Conservation (phyloP, 1,140 invertebrate genomes). For the Forficula auricularia region DNA sequence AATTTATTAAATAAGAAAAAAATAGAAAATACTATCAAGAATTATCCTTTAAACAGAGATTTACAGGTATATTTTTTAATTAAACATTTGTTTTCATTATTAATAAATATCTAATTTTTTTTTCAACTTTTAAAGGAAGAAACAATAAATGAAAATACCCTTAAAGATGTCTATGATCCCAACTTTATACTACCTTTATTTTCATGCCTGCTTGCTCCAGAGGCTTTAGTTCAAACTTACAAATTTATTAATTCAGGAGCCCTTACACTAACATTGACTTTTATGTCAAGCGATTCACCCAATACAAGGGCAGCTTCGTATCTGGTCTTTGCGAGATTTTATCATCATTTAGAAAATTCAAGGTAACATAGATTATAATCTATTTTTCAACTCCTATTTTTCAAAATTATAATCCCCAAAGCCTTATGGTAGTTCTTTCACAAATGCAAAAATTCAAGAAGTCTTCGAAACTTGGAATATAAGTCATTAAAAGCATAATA, state of each 20-base stretch:
- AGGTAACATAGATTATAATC: no score
- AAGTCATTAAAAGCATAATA: no score
- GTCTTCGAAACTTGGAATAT: no score
- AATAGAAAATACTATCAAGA: slow-evolving; percentile 43
- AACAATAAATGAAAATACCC: background rate
- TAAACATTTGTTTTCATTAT: background rate
- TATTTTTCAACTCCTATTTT: no score
- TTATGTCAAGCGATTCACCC: slow-evolving; percentile 37
- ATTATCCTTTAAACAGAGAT: slow-evolving; percentile 37
- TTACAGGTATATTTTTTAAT: slow-evolving; percentile 17
- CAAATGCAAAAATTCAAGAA: no score
- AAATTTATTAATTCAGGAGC: slow-evolving; percentile 43
- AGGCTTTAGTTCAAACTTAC: slow-evolving; percentile 42
- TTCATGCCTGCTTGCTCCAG: slow-evolving; percentile 40
- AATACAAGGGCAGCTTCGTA: slow-evolving; percentile 42
- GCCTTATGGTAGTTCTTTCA: no score
- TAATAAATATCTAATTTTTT: slow-evolving; percentile 2
- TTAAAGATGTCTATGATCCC: slow-evolving; percentile 41
- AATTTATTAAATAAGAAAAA: slow-evolving; percentile 43
- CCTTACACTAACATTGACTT: slow-evolving; percentile 41
- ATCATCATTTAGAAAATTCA: slow-evolving; percentile 43
- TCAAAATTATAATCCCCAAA: background rate
- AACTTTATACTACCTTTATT: slow-evolving; percentile 52
- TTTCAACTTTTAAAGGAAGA: background rate
- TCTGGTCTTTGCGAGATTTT: slow-evolving; percentile 44